These are phyloP conservation scores for Xylocopa sonorina DNA, from an alignment of 1,140 invertebrate genomes.

Conservation along the genomic window DNA sequence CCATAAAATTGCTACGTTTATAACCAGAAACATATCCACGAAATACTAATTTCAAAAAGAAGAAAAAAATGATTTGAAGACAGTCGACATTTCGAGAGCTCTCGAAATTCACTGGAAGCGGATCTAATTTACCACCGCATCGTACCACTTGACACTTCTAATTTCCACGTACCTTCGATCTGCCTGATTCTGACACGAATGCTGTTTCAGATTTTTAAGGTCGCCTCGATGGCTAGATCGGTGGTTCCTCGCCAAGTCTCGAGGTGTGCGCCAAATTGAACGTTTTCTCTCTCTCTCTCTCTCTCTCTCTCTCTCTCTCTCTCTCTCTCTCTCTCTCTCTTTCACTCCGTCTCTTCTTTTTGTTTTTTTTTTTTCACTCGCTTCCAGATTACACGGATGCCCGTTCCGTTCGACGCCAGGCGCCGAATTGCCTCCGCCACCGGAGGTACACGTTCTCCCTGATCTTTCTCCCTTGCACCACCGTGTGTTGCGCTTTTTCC, in stretches of 20 bases:
- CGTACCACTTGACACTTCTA: background rate
- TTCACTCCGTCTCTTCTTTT: background rate
- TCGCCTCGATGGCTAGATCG: background rate
- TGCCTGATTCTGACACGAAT: background rate
- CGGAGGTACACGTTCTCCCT: background rate
- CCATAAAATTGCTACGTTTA: too few species aligned
- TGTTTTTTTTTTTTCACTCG: background rate
- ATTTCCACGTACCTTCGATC: conserved; percentile 20
- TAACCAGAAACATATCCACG: too few species aligned
- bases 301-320: background rate
- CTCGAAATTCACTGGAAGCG: background rate
- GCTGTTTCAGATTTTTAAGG: conserved; percentile 19
- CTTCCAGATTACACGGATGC: conserved; percentile 25
- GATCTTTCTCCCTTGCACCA: background rate
- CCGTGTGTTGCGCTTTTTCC: background rate
- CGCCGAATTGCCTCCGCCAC: conserved; percentile 34
- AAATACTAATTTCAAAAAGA: too few species aligned
- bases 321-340: background rate
- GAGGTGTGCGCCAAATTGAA: conserved; percentile 27
- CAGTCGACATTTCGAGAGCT: background rate
- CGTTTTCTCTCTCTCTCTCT: background rate
- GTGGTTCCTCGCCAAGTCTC: conserved; percentile 8
- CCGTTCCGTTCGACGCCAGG: conserved; percentile 1
- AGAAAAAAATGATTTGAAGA: background rate
- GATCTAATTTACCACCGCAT: background rate